These are phyloP conservation scores for Halichondria panicea DNA, from an alignment of 37 sponge, comb jelly and placozoan species.

Conservation along the genomic window DNA sequence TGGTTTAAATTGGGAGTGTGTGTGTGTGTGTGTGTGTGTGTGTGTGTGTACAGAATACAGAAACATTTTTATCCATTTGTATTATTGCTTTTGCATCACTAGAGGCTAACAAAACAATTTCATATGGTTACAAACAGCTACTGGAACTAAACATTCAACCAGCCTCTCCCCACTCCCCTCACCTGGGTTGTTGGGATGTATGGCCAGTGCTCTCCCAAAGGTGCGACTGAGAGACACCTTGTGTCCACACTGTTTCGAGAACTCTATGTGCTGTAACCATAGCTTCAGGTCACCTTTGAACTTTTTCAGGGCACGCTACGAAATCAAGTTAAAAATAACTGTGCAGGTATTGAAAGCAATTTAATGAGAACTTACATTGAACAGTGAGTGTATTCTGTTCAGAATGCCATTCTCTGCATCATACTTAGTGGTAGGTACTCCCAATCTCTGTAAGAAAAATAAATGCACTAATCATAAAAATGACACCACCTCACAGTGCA, in stretches of 20 bases:
- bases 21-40: too few species aligned
- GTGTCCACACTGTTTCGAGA: constrained; percentile 43
- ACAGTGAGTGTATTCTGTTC: constrained; percentile 61
- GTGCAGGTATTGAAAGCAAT: not conserved
- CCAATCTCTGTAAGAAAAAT: constrained; percentile 24
- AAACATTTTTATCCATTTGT: too few species aligned
- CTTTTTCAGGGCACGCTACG: constrained; percentile 63
- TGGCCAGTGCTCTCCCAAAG: constrained; percentile 60
- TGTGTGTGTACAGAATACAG: not conserved
- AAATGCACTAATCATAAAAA: too few species aligned
- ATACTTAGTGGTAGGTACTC: constrained; percentile 22
- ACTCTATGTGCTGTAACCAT: constrained; percentile 83
- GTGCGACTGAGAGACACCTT: constrained; percentile 43
- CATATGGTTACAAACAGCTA: too few species aligned
- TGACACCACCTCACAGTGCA: too few species aligned
- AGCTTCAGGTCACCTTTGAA: constrained; percentile 83
- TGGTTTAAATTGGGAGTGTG: too few species aligned
- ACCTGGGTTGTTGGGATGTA: constrained; percentile 70
- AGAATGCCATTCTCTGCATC: constrained; percentile 71
- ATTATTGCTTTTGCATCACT: too few species aligned
- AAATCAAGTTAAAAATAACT: constrained; percentile 1
- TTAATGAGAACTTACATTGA: constrained; percentile 38
- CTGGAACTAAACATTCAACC: too few species aligned
- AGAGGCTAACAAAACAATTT: too few species aligned
- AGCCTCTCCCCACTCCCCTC: too few species aligned